A percentile compares a stretch with the other conserved stretches of the same genome.
Conservation (phyloP, 2,888 invertebrate genomes). For the Chrysotoxum bicinctum region DNA sequence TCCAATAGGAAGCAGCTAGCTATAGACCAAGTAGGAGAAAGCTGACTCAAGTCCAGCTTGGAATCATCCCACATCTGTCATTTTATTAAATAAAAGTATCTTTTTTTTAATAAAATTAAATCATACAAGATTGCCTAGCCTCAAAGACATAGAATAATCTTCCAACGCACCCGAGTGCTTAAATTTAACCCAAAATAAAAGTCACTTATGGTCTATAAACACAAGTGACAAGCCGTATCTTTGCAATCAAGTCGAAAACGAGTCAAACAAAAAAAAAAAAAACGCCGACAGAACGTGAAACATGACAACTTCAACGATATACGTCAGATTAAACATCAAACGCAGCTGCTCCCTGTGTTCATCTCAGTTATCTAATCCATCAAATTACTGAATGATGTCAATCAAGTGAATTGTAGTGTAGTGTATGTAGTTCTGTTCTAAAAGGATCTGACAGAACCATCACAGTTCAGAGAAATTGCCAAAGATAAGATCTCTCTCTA, state of each 20-base stretch:
- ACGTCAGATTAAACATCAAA: conserved; percentile 11
- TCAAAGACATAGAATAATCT: too few relatives aligned
- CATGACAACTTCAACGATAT: not conserved
- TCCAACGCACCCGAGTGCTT: not conserved
- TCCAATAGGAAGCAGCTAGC: too few relatives aligned
- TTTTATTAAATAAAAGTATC: too few relatives aligned
- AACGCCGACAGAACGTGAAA: conserved; percentile 1
- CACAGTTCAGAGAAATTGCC: conserved; percentile 11
- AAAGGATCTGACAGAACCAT: conserved; percentile 10
- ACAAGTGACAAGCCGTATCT: conserved; percentile 61
- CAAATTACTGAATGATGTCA: conserved; percentile 13
- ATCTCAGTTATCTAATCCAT: conserved; percentile 17
- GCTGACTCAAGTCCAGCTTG: too few relatives aligned
- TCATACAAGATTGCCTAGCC: too few relatives aligned
- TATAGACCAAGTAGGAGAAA: too few relatives aligned
- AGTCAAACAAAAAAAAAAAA: not conserved
- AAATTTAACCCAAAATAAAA: not conserved
- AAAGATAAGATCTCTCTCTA: conserved; percentile 11
- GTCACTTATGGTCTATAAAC: conserved; percentile 24
- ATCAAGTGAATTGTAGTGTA: conserved; percentile 12
- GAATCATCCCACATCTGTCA: too few relatives aligned
- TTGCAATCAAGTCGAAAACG: conserved; percentile 47
- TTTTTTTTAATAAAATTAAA: too few relatives aligned
- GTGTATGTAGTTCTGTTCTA: not conserved
- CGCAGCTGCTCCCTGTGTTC: not conserved